Evolutionary conservation across 2,113 vertebrate genomes (phyloP).

Genomic region (Syngnathoides biaculeatus): DNA sequence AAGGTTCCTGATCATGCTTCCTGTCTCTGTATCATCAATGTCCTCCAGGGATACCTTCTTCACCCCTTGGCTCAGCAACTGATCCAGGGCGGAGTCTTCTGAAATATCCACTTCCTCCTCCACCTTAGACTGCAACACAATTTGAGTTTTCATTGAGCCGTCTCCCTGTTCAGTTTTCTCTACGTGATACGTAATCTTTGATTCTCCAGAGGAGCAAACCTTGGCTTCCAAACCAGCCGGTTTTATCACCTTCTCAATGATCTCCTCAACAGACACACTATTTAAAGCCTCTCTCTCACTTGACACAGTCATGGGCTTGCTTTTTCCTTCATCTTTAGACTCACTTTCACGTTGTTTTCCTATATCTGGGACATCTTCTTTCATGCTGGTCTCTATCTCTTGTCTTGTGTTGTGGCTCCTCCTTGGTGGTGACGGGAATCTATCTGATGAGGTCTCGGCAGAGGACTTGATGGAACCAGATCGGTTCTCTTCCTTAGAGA

Average conservation of each 20-base stretch:
- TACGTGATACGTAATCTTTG: conserved; percentile 78
- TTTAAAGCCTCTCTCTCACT: conserved; percentile 62
- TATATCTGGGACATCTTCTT: conserved; percentile 49
- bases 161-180: conserved; percentile 78
- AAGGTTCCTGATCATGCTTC: conserved; percentile 79
- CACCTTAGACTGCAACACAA: conserved; percentile 82
- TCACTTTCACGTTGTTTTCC: conserved; percentile 18
- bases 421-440: conserved; percentile 48
- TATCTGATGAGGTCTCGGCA: conserved; percentile 44
- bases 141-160: conserved; percentile 79
- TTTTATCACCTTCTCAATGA: conserved; percentile 83
- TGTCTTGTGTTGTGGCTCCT: conserved; percentile 34
- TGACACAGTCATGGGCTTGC: conserved; percentile 9
- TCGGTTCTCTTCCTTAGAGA: conserved; percentile 34
- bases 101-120: conserved; percentile 80
- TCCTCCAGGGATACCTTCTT: conserved; percentile 76
- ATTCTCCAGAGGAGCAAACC: conserved; percentile 66
- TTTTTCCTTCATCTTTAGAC: conserved; percentile 30
- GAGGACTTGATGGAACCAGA: conserved; percentile 29
- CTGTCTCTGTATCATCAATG: conserved; percentile 71
- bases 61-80: conserved; percentile 72
- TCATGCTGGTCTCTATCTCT: conserved; percentile 48
- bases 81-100: conserved; percentile 63
- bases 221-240: conserved; percentile 72
- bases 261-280: conserved; percentile 72